Evolutionary conservation across 2,113 vertebrate genomes (phyloP).

Genomic region (Proteles cristata): DNA sequence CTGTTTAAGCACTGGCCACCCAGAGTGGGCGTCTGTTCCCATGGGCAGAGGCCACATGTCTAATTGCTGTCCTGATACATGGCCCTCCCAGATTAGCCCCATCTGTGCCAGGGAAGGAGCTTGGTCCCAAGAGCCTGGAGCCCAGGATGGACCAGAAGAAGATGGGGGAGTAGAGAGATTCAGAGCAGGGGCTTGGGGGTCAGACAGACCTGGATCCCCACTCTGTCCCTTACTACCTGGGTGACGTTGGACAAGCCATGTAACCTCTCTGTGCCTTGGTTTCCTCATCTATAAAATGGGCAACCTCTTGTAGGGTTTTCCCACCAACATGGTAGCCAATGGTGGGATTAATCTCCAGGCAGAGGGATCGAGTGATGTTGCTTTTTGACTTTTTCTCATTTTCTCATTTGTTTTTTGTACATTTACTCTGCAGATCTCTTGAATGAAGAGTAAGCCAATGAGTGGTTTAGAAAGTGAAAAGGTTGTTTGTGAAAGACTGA

Average conservation of each 20-base stretch:
- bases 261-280: background rate
- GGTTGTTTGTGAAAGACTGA: background rate
- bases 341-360: background rate
- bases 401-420: background rate
- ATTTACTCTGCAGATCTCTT: background rate
- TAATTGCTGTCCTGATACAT: background rate
- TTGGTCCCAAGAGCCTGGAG: fast-evolving
- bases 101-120: background rate
- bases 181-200: background rate
- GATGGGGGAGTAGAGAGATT: background rate
- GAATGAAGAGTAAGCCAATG: background rate
- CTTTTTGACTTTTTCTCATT: background rate
- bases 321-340: background rate
- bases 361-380: background rate
- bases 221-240: background rate
- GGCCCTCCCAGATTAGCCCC: background rate
- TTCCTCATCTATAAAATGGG: background rate
- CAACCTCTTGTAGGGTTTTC: too few relatives aligned
- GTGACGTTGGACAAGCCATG: background rate
- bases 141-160: background rate
- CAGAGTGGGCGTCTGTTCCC: background rate
- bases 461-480: background rate
- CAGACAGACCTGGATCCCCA: background rate
- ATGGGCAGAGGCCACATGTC: background rate
- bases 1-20: background rate